Base-by-base conservation (phyloP, 1,140 invertebrate genomes). In the Drosophila insularis region DNA sequence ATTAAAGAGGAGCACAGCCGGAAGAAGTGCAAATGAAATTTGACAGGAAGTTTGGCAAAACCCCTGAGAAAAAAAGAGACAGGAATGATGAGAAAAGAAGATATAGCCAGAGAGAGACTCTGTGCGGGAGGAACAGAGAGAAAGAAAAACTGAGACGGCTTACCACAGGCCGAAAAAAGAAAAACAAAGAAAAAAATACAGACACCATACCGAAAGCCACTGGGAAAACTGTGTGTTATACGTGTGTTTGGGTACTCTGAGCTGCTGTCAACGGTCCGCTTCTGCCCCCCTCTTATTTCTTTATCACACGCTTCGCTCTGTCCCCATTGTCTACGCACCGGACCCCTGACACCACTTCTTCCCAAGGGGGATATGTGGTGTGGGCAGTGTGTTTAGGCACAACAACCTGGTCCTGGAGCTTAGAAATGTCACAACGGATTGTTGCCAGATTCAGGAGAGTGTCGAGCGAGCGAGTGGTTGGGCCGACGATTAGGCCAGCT, bases 361-460 rank as follows among this genome's bases (percentile, higher is more conserved):
- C 17, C 27, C 32, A 0, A 10, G 13, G 46, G 32, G 17, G 11
- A 2, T 3, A 10, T 10, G 39, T 14, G 27, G 4, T 8, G 7
- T 8, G 46, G 32, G 14, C 46, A 32, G 67, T 55, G 50, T 63
- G 72, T 62, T 72, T 65, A 21, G 17, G 2, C 17, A 50, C 17
- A 50, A 50, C 43, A 50, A 50, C 43, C 43, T 50, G 43, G 43
- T 50, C 43, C 43, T 11, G 43, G 55, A 72, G 80, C 80, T 82
- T 71, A 60, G 65, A 61, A 71, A 80, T 76, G 76, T 84, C 73
- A 82, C 59, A 82, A 79, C 74, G 69, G 72, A 82, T 82, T 50
- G 43, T 50, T 50, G 17, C 17, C 43, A 50, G 43, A 50, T 50
- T 50, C 43, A 50, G 21, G 43, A 21, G 43, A 50, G 43, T 21